These are phyloP conservation scores for Baronia brevicornis DNA, from an alignment of 2,888 invertebrate species.

Conservation along the genomic window DNA sequence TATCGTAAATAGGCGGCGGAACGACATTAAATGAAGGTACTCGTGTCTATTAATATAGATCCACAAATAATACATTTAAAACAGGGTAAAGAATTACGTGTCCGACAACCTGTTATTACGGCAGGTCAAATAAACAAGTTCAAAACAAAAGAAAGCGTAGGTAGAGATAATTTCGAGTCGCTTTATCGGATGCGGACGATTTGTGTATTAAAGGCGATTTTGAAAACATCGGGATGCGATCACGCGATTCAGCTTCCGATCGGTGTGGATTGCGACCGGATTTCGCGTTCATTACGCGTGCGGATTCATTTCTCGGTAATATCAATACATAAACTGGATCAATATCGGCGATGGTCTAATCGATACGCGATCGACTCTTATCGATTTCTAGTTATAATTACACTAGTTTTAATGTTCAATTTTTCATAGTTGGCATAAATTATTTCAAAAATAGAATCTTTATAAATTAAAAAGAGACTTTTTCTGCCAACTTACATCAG, in stretches of 20 bases:
- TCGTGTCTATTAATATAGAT: constrained; percentile 69
- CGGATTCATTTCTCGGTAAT: too few relatives aligned
- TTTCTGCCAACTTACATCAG: too few relatives aligned
- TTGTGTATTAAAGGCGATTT: constrained; percentile 54
- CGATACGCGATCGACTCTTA: constrained; percentile 22
- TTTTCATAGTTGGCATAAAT: too few relatives aligned
- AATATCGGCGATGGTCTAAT: constrained; percentile 22
- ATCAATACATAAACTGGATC: too few relatives aligned
- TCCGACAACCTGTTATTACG: constrained; percentile 61
- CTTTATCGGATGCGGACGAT: constrained; percentile 54
- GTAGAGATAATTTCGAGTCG: constrained; percentile 59
- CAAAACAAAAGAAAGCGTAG: constrained; percentile 67
- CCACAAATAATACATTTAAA: constrained; percentile 72
- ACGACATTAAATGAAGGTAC: constrained; percentile 72
- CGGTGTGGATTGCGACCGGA: constrained; percentile 47
- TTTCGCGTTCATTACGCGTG: constrained; percentile 40
- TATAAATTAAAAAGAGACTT: too few relatives aligned
- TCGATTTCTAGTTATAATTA: too few relatives aligned
- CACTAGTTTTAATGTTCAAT: too few relatives aligned
- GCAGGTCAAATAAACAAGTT: constrained; percentile 68
- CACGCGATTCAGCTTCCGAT: constrained; percentile 53
- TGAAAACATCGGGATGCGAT: constrained; percentile 41
- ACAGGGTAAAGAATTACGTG: constrained; percentile 62
- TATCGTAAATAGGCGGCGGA: constrained; percentile 59
- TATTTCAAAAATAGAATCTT: too few relatives aligned